These are phyloP conservation scores for Crocidura indochinensis DNA, from an alignment of 2,797 vertebrate species.

Conservation along the genomic window DNA sequence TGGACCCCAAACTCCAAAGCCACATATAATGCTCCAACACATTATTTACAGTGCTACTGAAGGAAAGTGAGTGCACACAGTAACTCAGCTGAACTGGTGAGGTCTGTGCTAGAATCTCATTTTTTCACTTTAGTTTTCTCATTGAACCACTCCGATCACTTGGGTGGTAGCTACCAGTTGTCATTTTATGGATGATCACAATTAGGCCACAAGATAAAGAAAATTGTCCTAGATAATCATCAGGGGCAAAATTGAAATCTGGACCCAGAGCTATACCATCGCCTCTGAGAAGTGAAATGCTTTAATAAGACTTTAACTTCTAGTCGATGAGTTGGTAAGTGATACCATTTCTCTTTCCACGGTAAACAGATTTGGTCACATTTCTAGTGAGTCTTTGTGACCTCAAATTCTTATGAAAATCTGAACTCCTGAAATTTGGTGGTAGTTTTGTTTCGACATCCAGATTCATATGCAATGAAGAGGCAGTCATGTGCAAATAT, in stretches of 20 bases:
- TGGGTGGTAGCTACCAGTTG: not conserved
- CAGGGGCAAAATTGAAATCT: not conserved
- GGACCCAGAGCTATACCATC: not conserved
- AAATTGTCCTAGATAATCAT: not conserved
- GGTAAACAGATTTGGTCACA: not conserved
- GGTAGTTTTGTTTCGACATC: not conserved
- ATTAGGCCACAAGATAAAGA: slow-evolving; percentile 20
- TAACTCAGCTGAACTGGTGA: no score
- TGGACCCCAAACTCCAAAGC: no score
- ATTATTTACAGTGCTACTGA: not conserved
- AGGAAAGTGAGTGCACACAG: not conserved
- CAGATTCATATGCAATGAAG: not conserved
- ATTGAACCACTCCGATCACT: not conserved
- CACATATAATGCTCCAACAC: no score
- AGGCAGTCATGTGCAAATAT: slow-evolving; percentile 44
- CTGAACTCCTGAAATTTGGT: not conserved
- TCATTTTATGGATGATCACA: slow-evolving; percentile 5
- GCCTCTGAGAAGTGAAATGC: not conserved
- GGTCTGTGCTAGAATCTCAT: no score
- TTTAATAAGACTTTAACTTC: not conserved
- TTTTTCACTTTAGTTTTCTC: not conserved
- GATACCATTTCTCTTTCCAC: not conserved
- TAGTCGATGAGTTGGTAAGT: not conserved
- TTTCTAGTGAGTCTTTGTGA: not conserved
- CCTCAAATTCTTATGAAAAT: slow-evolving; percentile 11